Evolutionary conservation across 2,888 invertebrate species (phyloP).

Genomic region (Julus scandinavius): DNA sequence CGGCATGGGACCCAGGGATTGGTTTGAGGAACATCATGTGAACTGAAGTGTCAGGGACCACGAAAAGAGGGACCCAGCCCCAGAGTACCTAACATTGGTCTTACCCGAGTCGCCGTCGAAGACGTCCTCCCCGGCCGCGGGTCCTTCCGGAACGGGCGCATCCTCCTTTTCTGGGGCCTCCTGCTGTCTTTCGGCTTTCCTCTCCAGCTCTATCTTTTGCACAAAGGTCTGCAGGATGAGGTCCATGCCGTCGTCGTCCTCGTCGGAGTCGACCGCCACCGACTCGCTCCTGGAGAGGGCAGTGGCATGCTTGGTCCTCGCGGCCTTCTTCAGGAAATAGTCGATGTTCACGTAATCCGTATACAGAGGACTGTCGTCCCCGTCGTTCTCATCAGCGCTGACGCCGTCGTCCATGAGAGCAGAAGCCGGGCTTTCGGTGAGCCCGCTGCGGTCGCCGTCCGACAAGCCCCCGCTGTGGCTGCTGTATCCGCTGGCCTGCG

Average conservation of each 20-base stretch:
- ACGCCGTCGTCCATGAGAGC: neutral
- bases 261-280: slow-evolving; percentile 65
- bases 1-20: too few species aligned
- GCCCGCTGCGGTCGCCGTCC: slow-evolving; percentile 52
- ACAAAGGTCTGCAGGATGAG: slow-evolving; percentile 46
- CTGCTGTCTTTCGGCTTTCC: slow-evolving; percentile 18
- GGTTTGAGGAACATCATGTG: too few species aligned
- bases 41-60: too few species aligned
- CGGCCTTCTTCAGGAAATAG: slow-evolving; percentile 83
- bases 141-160: neutral
- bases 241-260: slow-evolving; percentile 59
- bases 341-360: slow-evolving; percentile 94
- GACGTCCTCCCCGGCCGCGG: neutral
- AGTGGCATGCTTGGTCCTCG: slow-evolving; percentile 59
- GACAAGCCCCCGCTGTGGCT: slow-evolving; percentile 58
- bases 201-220: neutral
- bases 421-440: neutral
- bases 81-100: neutral
- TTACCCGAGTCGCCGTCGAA: slow-evolving; percentile 42
- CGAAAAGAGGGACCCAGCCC: too few species aligned
- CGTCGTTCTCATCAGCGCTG: slow-evolving; percentile 55
- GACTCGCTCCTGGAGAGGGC: neutral
- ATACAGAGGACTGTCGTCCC: slow-evolving; percentile 64
- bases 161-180: neutral
- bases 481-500: slow-evolving; percentile 62